These are phyloP conservation scores for Orycteropus afer DNA, from an alignment of 2,113 vertebrate species.

Conservation along the genomic window DNA sequence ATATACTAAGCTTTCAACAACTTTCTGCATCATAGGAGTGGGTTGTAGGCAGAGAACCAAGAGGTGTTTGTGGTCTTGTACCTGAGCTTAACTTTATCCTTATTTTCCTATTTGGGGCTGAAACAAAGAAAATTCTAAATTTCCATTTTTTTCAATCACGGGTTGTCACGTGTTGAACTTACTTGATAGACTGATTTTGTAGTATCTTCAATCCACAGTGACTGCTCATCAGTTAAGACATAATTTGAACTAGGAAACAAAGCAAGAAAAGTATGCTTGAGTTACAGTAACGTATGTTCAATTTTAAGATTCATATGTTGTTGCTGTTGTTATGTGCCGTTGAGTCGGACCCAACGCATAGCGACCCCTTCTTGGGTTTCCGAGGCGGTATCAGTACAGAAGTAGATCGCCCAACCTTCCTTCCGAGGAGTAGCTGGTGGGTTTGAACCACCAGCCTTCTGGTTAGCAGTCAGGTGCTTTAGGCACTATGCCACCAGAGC, in stretches of 20 bases:
- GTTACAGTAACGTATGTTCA: not conserved
- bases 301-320: slow-evolving; percentile 1
- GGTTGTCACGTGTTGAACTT: slow-evolving; percentile 77
- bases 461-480: too few species aligned
- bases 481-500: too few species aligned
- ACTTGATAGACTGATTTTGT: slow-evolving; percentile 98
- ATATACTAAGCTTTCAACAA: slow-evolving; percentile 83
- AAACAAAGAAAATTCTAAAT: slow-evolving; percentile 84
- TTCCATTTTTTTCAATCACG: slow-evolving; percentile 80
- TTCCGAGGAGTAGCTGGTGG: too few species aligned
- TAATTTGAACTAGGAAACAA: slow-evolving; percentile 92
- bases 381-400: too few species aligned
- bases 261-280: slow-evolving; percentile 32
- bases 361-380: too few species aligned
- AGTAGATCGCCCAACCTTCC: too few species aligned
- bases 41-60: slow-evolving; percentile 82
- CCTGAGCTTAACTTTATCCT: slow-evolving; percentile 84
- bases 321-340: too few species aligned
- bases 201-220: slow-evolving; percentile 97
- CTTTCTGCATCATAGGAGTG: slow-evolving; percentile 81
- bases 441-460: too few species aligned
- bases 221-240: slow-evolving; percentile 96
- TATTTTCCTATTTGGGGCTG: slow-evolving; percentile 84
- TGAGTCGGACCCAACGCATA: too few species aligned
- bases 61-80: slow-evolving; percentile 80